These are phyloP conservation scores for Protodeltote pygarga DNA, from an alignment of 2,888 invertebrate genomes.

Conservation along the genomic window DNA sequence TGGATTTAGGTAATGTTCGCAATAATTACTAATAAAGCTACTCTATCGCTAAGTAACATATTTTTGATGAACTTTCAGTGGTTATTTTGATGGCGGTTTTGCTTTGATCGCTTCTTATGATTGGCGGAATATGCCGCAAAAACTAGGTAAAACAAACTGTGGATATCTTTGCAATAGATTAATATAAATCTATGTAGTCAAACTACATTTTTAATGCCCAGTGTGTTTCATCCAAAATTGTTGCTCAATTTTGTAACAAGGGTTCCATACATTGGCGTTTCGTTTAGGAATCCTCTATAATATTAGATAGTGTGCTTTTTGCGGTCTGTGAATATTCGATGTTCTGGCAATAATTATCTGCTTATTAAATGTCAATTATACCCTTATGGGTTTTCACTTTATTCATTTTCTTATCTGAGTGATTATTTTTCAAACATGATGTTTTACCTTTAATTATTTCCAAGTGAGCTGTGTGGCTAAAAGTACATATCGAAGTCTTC, in stretches of 20 bases:
- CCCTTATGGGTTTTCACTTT: constrained; percentile 13
- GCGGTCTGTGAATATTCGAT: constrained; percentile 29
- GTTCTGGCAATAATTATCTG: constrained; percentile 21
- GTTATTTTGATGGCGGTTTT: constrained; percentile 21
- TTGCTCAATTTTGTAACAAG: constrained; percentile 51
- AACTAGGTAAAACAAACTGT: constrained; percentile 20
- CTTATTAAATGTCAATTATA: constrained; percentile 42
- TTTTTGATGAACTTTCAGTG: constrained; percentile 14
- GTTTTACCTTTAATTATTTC: constrained; percentile 8
- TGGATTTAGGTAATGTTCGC: constrained; percentile 14
- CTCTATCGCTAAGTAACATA: constrained; percentile 11
- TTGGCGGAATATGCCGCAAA: constrained; percentile 15
- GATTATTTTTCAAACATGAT: constrained; percentile 14
- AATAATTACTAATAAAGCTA: constrained; percentile 35
- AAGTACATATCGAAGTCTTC: constrained; percentile 47
- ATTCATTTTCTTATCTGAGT: constrained; percentile 4
- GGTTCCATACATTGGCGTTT: constrained; percentile 19
- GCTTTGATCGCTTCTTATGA: constrained; percentile 20
- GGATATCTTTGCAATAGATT: constrained; percentile 39
- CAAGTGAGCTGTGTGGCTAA: constrained; percentile 26
- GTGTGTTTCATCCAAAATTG: constrained; percentile 53
- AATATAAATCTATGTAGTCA: constrained; percentile 47
- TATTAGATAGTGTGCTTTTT: constrained; percentile 58
- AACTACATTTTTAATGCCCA: constrained; percentile 55
- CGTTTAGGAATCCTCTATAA: constrained; percentile 25